Conservation (phyloP, 2,797 vertebrate species). For the Chloroceryle inda region DNA sequence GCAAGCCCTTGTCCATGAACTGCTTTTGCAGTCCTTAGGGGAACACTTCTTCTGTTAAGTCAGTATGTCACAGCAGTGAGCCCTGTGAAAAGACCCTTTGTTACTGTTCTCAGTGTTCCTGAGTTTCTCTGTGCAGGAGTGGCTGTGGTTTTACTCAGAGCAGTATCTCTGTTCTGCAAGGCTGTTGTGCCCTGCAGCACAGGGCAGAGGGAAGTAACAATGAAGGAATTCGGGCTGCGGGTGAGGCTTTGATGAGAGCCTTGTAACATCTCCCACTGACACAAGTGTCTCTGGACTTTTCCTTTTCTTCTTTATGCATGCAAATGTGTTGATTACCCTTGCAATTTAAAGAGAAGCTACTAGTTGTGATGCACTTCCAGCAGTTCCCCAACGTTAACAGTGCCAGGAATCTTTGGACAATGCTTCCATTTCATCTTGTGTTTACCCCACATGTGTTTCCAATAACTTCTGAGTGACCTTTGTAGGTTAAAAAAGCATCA, state of each 20-base stretch:
- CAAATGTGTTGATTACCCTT: neutral
- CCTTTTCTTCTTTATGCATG: neutral
- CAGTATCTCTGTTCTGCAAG: neutral
- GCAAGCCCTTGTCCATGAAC: neutral
- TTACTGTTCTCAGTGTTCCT: neutral
- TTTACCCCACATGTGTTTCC: neutral
- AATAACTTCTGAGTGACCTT: neutral
- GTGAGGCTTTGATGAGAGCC: neutral
- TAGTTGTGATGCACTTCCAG: neutral
- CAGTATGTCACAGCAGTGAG: accelerated
- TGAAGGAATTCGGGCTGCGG: neutral
- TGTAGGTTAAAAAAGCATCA: neutral
- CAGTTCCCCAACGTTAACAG: neutral
- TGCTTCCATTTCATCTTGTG: neutral
- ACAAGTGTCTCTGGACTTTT: neutral
- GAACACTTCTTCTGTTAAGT: neutral
- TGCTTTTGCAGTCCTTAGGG: neutral
- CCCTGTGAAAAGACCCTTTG: neutral
- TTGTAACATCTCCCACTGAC: neutral
- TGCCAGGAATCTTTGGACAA: neutral
- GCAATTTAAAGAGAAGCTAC: neutral
- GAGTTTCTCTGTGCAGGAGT: neutral
- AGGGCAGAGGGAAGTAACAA: neutral
- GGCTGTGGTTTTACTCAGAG: neutral
- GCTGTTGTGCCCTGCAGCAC: accelerated